Conservation (phyloP, 2,113 vertebrate genomes). For the Pteronura brasiliensis region DNA sequence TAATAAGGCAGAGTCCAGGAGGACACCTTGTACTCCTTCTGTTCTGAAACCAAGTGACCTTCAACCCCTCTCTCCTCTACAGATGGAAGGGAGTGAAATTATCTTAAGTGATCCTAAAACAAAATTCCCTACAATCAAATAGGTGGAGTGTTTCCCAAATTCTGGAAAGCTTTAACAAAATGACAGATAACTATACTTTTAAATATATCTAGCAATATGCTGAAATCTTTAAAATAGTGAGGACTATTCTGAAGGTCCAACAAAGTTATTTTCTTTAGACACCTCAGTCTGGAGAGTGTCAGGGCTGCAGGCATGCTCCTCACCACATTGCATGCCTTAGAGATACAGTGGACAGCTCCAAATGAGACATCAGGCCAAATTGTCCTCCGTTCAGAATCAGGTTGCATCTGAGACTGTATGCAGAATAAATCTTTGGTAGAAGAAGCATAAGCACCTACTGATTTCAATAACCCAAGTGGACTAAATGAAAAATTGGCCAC, state of each 20-base stretch:
- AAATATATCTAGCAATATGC: background rate
- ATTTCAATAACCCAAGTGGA: background rate
- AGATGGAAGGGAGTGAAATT: background rate
- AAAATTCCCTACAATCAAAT: background rate
- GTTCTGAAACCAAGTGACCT: background rate
- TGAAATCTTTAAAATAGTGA: background rate
- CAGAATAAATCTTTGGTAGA: background rate
- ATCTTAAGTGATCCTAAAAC: background rate
- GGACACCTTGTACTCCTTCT: background rate
- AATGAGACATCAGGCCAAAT: too few relatives aligned
- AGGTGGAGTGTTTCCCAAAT: background rate
- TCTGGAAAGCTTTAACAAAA: background rate
- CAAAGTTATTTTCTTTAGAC: background rate
- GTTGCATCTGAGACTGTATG: background rate
- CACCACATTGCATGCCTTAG: background rate
- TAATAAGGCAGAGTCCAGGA: background rate
- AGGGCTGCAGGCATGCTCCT: background rate
- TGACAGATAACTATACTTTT: background rate
- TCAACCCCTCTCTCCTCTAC: background rate
- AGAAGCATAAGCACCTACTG: background rate
- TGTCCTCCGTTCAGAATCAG: background rate
- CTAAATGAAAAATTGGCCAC: background rate
- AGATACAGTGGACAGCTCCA: background rate
- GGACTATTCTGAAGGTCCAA: background rate
- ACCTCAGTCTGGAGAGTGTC: background rate